Percentiles rank a stretch among this genome's conserved stretches.
Conservation (phyloP, 2,888 invertebrate species). For the Pristionchus arcanus region DNA sequence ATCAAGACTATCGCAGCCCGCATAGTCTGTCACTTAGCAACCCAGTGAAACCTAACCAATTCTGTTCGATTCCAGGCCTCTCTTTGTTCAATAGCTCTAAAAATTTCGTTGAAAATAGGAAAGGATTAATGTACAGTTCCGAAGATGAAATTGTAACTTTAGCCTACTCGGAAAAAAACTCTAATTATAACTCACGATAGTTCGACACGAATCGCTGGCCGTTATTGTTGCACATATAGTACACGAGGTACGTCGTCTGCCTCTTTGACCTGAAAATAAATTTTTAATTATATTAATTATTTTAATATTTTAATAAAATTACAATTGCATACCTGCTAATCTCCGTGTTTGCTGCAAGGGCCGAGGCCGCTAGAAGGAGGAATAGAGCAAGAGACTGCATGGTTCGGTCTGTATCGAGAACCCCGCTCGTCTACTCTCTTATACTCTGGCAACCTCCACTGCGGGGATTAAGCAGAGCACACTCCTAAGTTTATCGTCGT, state of each 20-base stretch:
- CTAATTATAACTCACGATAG: conserved; percentile 61
- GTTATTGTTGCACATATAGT: conserved; percentile 67
- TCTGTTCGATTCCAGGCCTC: not conserved
- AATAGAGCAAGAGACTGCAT: not conserved
- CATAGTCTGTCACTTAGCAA: not conserved
- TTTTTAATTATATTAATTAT: not conserved
- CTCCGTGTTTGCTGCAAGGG: not conserved
- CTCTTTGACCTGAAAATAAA: conserved; percentile 61
- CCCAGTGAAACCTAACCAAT: not conserved
- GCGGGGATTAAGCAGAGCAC: conserved; percentile 14
- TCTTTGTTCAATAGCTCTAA: not conserved
- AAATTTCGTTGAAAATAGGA: too few species aligned
- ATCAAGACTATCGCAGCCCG: not conserved
- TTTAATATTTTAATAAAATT: too few species aligned
- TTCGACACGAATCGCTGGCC: conserved; percentile 61
- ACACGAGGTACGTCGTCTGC: conserved; percentile 60
- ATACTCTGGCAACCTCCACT: conserved; percentile 2
- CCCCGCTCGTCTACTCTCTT: not conserved
- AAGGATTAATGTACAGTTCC: too few species aligned
- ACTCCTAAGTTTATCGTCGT: conserved; percentile 49
- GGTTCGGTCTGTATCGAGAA: not conserved
- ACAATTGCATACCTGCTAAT: not conserved
- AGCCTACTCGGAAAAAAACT: too few species aligned
- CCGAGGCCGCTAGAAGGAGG: not conserved
- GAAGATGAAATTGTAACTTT: too few species aligned